phyloP scores from a whole-genome alignment of 2,888 invertebrate species.

The Caprella mutica region DNA sequence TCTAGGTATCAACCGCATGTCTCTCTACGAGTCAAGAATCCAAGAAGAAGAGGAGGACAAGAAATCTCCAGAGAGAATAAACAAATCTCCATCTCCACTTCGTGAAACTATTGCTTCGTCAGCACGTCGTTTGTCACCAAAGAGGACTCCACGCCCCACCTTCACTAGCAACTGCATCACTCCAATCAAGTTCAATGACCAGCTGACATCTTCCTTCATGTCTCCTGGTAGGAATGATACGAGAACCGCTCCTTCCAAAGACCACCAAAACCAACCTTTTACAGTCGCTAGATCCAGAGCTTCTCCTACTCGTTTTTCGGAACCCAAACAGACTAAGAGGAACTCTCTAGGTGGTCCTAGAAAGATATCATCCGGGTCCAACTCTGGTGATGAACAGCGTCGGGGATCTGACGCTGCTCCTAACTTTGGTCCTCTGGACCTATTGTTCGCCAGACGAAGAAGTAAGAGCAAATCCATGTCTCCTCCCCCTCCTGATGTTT shows the following conservation, averaged over 20 bases:
- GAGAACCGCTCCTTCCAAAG: conserved; percentile 9
- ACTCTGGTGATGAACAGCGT: no score
- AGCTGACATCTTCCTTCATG: conserved; percentile 8
- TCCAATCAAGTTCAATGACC: conserved; percentile 6
- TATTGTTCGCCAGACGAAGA: neutral
- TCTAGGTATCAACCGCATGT: conserved; percentile 20
- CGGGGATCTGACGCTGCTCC: conserved; percentile 4
- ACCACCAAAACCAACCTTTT: conserved; percentile 2
- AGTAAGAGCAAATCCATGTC: no score
- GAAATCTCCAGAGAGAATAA: neutral
- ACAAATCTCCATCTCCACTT: neutral
- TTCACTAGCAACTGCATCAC: neutral
- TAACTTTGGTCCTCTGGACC: conserved; percentile 7
- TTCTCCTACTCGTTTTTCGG: neutral
- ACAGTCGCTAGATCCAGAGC: no score
- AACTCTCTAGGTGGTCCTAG: no score
- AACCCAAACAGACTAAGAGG: neutral
- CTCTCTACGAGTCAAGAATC: conserved; percentile 27
- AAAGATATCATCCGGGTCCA: no score
- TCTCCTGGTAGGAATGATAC: conserved; percentile 1
- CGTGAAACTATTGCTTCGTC: neutral
- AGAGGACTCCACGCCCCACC: conserved; percentile 13
- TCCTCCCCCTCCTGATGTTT: neutral
- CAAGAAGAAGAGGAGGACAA: conserved; percentile 25
- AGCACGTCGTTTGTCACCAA: neutral